Conservation (phyloP, 92 coral and sea anemone genomes). For the Virgularia gustaviana region DNA sequence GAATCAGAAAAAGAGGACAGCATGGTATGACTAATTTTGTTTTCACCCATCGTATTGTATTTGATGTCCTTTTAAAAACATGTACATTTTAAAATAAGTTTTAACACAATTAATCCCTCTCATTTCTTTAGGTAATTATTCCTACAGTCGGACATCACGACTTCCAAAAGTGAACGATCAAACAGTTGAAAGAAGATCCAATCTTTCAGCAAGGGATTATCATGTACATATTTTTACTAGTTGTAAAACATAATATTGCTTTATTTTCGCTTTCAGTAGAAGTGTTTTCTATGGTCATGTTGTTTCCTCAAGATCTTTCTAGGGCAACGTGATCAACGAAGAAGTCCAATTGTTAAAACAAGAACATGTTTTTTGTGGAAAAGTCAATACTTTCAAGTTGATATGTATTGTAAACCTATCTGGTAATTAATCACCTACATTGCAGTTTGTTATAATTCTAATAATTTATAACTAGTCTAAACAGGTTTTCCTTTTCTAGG, state of each 20-base stretch:
- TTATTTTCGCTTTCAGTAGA: not conserved
- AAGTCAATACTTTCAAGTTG: conserved; percentile 86
- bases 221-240: conserved; percentile 49
- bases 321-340: conserved; percentile 63
- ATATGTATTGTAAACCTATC: conserved; percentile 76
- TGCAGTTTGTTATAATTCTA: not conserved
- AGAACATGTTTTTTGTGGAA: conserved; percentile 87
- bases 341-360: conserved; percentile 74
- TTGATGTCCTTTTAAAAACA: not conserved
- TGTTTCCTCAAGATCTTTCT: conserved; percentile 47
- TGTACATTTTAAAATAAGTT: not conserved
- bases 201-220: conserved; percentile 66
- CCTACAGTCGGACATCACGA: conserved; percentile 81
- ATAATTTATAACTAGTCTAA: too few relatives aligned
- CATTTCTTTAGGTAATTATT: conserved; percentile 59
- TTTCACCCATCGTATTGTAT: not conserved
- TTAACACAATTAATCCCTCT: not conserved
- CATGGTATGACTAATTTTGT: conserved; percentile 57
- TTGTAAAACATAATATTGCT: not conserved
- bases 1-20: conserved; percentile 88
- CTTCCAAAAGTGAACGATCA: conserved; percentile 73
- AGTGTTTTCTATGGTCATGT: not conserved
- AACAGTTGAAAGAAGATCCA: conserved; percentile 83
- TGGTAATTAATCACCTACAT: too few relatives aligned
- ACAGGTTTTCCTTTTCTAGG: conserved; percentile 36